These are phyloP conservation scores for Heliangelus exortis DNA, from an alignment of 2,797 vertebrate species.

Conservation along the genomic window DNA sequence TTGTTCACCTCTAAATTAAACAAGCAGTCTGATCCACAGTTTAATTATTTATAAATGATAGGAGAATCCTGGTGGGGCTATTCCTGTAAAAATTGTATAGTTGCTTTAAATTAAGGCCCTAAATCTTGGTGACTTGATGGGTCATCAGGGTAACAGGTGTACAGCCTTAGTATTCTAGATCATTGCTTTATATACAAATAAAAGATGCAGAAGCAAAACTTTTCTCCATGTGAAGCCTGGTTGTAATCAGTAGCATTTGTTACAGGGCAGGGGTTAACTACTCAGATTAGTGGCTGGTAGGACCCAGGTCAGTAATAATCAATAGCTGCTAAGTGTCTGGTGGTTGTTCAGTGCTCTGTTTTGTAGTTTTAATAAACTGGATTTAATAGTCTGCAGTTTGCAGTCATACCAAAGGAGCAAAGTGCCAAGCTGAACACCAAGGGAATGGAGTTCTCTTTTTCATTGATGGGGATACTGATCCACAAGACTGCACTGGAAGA, in stretches of 20 bases:
- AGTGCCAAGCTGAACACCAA: not conserved
- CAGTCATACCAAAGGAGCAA: not conserved
- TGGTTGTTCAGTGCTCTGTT: not conserved
- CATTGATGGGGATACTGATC: not conserved
- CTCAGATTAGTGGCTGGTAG: not conserved
- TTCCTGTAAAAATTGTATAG: not conserved
- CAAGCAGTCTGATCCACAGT: not conserved
- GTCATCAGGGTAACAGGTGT: not conserved
- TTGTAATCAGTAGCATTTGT: not conserved
- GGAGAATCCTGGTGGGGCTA: not conserved
- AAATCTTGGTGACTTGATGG: constrained; percentile 19
- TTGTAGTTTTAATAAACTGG: constrained; percentile 33
- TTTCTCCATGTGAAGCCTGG: not conserved
- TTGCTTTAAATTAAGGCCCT: constrained; percentile 30
- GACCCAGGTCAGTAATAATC: not conserved
- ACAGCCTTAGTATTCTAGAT: not conserved
- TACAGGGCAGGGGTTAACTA: not conserved
- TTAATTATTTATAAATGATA: not conserved
- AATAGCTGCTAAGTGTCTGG: not conserved
- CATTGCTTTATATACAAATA: not conserved
- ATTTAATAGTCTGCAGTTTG: not conserved
- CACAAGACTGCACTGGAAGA: not conserved
- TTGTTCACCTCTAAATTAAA: not conserved
- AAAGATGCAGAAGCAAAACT: not conserved
- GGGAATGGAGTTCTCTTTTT: not conserved